Percentiles rank a stretch among this genome's conserved stretches.
phyloP scores from a whole-genome alignment of 1,140 invertebrate species.

The Penaeus vannamei region DNA sequence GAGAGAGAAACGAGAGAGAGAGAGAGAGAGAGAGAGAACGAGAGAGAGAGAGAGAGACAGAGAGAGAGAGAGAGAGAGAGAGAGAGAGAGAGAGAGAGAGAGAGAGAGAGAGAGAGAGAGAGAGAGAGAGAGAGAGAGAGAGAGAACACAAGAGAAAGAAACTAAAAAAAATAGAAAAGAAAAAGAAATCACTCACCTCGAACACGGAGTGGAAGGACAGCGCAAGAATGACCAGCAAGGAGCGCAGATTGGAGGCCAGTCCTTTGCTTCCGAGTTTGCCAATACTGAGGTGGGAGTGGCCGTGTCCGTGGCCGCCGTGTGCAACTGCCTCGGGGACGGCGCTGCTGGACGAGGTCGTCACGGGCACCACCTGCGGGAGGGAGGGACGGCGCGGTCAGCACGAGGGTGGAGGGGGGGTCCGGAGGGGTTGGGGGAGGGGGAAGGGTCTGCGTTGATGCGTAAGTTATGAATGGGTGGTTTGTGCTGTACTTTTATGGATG shows the following conservation, averaged over 20 bases:
- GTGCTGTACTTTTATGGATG: no score
- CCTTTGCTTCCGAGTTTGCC: constrained; percentile 48
- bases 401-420: not conserved
- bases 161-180: not conserved
- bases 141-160: not conserved
- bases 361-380: not conserved
- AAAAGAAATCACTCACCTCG: constrained; percentile 73
- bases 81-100: not conserved
- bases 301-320: constrained; percentile 28
- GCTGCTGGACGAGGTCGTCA: not conserved
- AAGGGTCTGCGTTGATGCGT: no score
- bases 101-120: not conserved
- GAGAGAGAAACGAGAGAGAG: not conserved
- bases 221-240: constrained; percentile 75
- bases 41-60: not conserved
- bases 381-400: not conserved
- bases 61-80: no score
- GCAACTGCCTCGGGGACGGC: not conserved
- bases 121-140: not conserved
- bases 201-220: constrained; percentile 84
- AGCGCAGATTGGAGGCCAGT: constrained; percentile 48
- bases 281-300: constrained; percentile 61
- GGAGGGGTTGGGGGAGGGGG: no score
- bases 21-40: not conserved
- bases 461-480: no score